phyloP scores from a whole-genome alignment of 2,113 vertebrate genomes.

The Megaceryle maxima region DNA sequence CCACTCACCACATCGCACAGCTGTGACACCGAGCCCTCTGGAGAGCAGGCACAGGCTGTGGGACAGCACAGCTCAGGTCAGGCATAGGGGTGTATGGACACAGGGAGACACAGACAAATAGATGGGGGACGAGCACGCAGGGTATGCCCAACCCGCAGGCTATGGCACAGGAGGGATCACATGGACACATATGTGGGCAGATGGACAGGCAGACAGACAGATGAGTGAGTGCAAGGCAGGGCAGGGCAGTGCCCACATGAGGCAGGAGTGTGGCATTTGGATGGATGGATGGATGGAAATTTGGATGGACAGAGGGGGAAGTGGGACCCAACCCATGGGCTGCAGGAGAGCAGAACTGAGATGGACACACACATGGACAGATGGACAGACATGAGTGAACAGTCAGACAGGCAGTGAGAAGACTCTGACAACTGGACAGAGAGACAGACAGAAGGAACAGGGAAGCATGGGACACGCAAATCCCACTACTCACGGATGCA shows the following conservation, averaged over 20 bases:
- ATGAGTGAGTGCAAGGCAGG: background rate
- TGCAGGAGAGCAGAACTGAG: background rate
- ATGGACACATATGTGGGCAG: background rate
- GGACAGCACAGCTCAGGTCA: background rate
- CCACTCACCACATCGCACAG: constrained; percentile 79
- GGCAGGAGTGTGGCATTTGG: background rate
- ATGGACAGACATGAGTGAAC: background rate
- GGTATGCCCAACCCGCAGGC: accelerated
- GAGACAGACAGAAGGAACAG: background rate
- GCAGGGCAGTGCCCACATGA: background rate
- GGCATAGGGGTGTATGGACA: background rate
- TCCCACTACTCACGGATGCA: constrained; percentile 79
- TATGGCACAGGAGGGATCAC: background rate
- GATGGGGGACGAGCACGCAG: background rate
- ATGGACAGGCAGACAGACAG: background rate
- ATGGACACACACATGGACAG: accelerated
- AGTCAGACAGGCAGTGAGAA: accelerated
- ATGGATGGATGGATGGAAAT: background rate
- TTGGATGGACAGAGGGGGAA: background rate
- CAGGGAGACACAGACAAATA: background rate
- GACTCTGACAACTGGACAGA: background rate
- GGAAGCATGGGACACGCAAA: background rate
- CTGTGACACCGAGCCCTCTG: constrained; percentile 74
- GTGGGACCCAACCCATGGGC: background rate
- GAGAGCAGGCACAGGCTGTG: constrained; percentile 83